Evolutionary conservation across 2,888 invertebrate species (phyloP), one percentile per base, ranked within the genome.

Genomic region (Coronaproctus castanopsis): DNA sequence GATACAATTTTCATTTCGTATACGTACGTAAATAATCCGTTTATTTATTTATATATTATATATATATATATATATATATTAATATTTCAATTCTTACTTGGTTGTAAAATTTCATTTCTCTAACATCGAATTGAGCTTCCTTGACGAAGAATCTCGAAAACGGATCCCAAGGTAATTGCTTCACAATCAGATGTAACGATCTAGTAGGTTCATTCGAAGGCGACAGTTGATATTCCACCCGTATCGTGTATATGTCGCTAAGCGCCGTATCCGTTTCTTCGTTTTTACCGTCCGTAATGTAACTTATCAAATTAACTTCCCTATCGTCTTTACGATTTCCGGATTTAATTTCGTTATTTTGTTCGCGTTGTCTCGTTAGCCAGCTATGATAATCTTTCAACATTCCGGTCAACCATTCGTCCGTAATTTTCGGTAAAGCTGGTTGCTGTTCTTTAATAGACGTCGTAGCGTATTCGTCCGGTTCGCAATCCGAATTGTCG

Each of bases 51-150:
- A n/a, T n/a, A n/a, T n/a, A n/a, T n/a, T n/a, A n/a, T n/a, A n/a
- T n/a, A n/a, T n/a, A n/a, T n/a, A n/a, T n/a, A n/a, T n/a, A n/a
- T n/a, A n/a, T n/a, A 18, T 5, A 24, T 22, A 22, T 24, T 10
- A 21, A 24, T 48, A 8, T 14, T 14, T 36, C 14, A 36, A 36
- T 36, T 8, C 68, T 78, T 67, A 85, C 80, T 75, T 85, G 81
- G 0, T 85, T 86, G 70, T 87, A 87, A 73, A 87, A 87, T 65
- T 84, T 79, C 67, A 87, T 86, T 73, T 87, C 87, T 62, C 87
- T 75, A 3, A 85, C 78, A 71, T 87, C 86, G 69, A 87, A 87
- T 70, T 86, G 85, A 1, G 85, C 85, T 70, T 86, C 85, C 22
- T 84, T 85, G 62, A 87, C 85, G 71, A 86, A 86, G 65, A 82